Evolutionary conservation across 1,140 invertebrate species (phyloP).

Genomic region (Bombus consobrinus): DNA sequence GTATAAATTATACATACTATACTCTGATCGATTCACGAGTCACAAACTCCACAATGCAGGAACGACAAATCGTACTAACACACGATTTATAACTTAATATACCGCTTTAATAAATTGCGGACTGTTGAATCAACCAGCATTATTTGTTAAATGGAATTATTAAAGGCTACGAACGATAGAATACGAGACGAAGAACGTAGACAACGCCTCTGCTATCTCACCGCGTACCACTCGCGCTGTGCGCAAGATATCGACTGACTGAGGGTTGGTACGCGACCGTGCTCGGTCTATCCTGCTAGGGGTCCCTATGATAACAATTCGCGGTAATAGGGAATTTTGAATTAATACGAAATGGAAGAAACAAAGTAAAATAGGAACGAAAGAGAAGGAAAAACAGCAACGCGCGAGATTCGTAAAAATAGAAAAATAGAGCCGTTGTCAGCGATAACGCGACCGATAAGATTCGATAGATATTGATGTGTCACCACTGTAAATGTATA

Average conservation of each 20-base stretch:
- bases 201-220: slow-evolving; percentile 47
- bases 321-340: slow-evolving; percentile 60
- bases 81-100: neutral
- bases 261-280: slow-evolving; percentile 69
- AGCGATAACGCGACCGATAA: neutral
- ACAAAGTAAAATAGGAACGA: no score
- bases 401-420: neutral
- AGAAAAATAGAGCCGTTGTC: neutral
- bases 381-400: neutral
- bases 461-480: neutral
- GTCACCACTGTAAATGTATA: neutral
- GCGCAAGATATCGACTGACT: slow-evolving; percentile 76
- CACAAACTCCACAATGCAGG: neutral
- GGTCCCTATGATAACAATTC: slow-evolving; percentile 58
- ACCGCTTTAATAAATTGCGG: neutral
- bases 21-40: slow-evolving; percentile 54
- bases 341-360: neutral
- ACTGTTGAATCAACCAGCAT: neutral
- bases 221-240: slow-evolving; percentile 24
- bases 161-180: neutral
- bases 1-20: slow-evolving; percentile 63
- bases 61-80: neutral
- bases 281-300: slow-evolving; percentile 25
- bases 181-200: neutral
- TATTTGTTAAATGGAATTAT: neutral